Percentiles rank a stretch among this genome's conserved stretches.
Conservation (phyloP, 2,797 vertebrate genomes). For the Thamnophis elegans region DNA sequence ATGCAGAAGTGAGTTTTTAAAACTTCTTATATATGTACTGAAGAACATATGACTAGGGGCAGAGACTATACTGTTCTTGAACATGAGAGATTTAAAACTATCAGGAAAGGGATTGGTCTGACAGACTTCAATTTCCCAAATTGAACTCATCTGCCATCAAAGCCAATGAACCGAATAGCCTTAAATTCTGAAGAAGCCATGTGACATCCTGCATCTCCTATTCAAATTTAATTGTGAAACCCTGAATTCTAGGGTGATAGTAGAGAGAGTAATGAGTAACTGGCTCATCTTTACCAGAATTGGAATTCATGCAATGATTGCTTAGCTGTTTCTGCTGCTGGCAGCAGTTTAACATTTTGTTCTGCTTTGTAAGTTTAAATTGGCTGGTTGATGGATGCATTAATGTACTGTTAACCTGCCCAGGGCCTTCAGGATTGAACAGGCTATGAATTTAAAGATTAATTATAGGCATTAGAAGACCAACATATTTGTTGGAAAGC, state of each 20-base stretch:
- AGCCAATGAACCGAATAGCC: background rate
- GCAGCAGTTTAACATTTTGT: background rate
- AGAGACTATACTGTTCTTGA: background rate
- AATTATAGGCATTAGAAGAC: background rate
- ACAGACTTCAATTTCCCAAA: background rate
- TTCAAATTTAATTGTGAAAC: background rate
- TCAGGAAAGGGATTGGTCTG: background rate
- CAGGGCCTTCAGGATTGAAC: background rate
- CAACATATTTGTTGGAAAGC: background rate
- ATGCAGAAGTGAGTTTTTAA: background rate
- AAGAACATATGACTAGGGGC: background rate
- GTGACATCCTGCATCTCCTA: background rate
- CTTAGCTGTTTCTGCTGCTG: background rate
- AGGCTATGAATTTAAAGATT: background rate
- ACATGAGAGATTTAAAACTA: background rate
- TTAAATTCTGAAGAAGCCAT: background rate
- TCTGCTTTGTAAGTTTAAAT: background rate
- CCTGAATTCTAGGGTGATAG: background rate
- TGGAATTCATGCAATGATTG: background rate
- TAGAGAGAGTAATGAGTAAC: background rate
- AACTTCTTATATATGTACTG: background rate
- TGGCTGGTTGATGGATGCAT: background rate
- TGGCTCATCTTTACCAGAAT: background rate
- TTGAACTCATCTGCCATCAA: background rate
- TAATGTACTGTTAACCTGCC: background rate